A percentile compares a stretch with the other conserved stretches of the same genome.
Evolutionary conservation across 1,140 invertebrate species (phyloP).

Genomic region (Geopemphigus sp.): DNA sequence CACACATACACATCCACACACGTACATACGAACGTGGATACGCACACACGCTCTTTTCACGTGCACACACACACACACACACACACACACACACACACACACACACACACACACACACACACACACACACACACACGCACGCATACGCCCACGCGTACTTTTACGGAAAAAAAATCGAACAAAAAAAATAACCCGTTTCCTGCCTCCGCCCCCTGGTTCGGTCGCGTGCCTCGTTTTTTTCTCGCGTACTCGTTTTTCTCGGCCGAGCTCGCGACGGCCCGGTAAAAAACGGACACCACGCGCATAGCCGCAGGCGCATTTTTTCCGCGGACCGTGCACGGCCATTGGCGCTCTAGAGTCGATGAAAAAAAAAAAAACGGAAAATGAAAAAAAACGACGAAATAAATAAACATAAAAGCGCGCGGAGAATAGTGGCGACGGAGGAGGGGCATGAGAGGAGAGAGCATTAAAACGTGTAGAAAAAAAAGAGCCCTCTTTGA

Average conservation of each 20-base stretch:
- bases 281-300: slow-evolving; percentile 15
- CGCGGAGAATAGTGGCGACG: no score
- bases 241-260: slow-evolving; percentile 24
- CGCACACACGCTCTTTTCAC: no score
- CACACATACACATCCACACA: not conserved
- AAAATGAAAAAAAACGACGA: slow-evolving; percentile 12
- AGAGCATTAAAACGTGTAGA: no score
- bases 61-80: not conserved
- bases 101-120: not conserved
- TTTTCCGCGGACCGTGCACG: slow-evolving; percentile 9
- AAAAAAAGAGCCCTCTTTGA: no score
- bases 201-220: not conserved
- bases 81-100: not conserved
- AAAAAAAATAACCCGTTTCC: not conserved
- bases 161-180: slow-evolving; percentile 9
- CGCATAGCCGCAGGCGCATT: slow-evolving; percentile 44
- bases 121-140: not conserved
- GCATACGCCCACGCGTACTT: not conserved
- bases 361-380: not conserved
- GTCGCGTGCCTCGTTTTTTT: not conserved
- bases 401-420: slow-evolving; percentile 15
- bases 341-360: slow-evolving; percentile 25
- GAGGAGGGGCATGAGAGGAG: no score
- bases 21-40: no score
- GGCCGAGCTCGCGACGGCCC: not conserved